These are phyloP conservation scores for Amphilophus citrinellus DNA, from an alignment of 2,113 vertebrate species.

Conservation along the genomic window DNA sequence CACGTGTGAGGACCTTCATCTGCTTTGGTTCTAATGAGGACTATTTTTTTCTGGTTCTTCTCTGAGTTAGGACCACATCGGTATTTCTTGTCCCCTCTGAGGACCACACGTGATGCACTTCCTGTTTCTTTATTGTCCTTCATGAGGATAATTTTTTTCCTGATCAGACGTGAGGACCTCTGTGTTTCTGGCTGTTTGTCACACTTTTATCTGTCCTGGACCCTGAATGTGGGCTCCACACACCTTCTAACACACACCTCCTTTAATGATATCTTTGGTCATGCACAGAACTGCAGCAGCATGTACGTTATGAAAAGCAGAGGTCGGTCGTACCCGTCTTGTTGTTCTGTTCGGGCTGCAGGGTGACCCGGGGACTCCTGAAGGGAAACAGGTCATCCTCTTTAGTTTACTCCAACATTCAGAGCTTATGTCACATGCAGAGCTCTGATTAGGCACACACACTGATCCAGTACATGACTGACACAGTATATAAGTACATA, in stretches of 20 bases:
- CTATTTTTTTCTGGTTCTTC: too few relatives aligned
- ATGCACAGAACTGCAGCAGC: neutral
- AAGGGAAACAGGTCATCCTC: neutral
- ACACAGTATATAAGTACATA: too few relatives aligned
- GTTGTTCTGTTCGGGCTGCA: constrained; percentile 23
- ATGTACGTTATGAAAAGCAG: neutral
- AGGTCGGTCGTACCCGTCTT: constrained; percentile 26
- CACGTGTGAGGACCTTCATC: neutral
- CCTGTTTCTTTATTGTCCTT: fast-evolving
- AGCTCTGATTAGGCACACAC: too few relatives aligned
- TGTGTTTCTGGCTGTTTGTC: neutral
- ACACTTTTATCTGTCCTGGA: neutral
- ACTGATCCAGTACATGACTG: too few relatives aligned
- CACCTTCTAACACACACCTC: fast-evolving
- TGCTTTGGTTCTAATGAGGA: too few relatives aligned
- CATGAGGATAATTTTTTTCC: neutral
- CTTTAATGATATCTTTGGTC: neutral
- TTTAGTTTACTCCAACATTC: neutral
- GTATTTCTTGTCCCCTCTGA: neutral
- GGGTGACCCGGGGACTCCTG: constrained; percentile 14
- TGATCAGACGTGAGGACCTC: neutral
- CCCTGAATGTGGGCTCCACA: neutral
- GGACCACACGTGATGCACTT: neutral
- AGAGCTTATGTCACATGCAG: neutral
- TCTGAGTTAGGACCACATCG: too few relatives aligned